Base-by-base conservation (phyloP, 1,140 invertebrate genomes). In the Adoxophyes honmai region DNA sequence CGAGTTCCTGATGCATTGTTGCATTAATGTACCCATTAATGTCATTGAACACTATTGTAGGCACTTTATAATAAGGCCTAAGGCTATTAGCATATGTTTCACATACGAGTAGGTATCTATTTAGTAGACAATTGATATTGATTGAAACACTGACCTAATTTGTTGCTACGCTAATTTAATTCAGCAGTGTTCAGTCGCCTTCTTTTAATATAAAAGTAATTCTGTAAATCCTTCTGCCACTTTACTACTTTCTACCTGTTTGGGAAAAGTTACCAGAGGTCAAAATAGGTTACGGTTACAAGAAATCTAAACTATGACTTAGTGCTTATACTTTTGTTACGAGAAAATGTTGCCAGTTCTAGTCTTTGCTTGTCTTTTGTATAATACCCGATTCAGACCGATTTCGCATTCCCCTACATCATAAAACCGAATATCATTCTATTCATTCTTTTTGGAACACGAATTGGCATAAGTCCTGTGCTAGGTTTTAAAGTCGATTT, bases 11-110 rank as follows among this genome's bases (percentile, higher is more conserved):
- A 18, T 48, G 42, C 42, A 48, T 48, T 48, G 42, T 48, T 48
- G 42, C 42, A 48, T 48, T 48, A 48, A 48, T 48, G 21, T 28
- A 18, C 28, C 42, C 42, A 48, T 48, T 48, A 48, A 48, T 48
- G 42, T 48, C 42, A 21, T 48, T 18, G 18, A 33, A 28, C 42
- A 11, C 42, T 16, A 44, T 48, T 48, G 42, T 48, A 44, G 42
- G 42, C 11, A 28, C 18, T 21, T 48, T 48, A 11, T 28, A 48
- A 48, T 48, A 21, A 48, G 42, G 16, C 16, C 28, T 28, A 28
- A 28, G n/a, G 18, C n/a, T 16, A 48, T 48, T 48, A 48, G 16
- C 42, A 48, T 48, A 44, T 15, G 42, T 48, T 48, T 48, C 28
- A 11, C 21, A 48, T 48, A 14, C n/a, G 10, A 11, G 4, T 15